phyloP scores from a whole-genome alignment of 1,140 invertebrate species.

The Homarus americanus region DNA sequence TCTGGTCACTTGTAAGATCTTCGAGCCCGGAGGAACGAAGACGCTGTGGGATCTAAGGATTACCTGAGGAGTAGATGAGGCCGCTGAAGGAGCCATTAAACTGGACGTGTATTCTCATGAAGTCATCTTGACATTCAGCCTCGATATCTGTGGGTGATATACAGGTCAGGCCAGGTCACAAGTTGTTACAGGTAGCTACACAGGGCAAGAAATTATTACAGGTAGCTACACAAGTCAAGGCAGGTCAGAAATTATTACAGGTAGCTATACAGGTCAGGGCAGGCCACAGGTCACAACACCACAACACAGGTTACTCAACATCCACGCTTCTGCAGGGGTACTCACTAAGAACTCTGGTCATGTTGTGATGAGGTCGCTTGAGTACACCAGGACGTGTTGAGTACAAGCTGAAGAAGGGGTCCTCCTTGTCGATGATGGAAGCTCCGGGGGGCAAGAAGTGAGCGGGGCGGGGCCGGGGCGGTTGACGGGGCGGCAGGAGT shows the following conservation, averaged over 20 bases:
- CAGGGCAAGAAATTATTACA: background rate
- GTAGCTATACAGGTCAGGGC: background rate
- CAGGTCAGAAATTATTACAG: background rate
- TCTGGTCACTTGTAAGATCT: no score
- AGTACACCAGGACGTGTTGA: background rate
- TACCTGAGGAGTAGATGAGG: slow-evolving; percentile 92
- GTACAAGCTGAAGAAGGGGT: background rate
- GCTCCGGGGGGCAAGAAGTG: background rate
- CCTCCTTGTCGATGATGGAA: background rate
- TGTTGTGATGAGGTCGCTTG: background rate
- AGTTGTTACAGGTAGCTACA: background rate
- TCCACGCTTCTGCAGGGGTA: background rate
- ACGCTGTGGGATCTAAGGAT: slow-evolving; percentile 50
- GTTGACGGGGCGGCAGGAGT: background rate
- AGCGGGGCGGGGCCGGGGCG: background rate
- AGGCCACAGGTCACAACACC: no score
- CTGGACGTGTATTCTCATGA: slow-evolving; percentile 94
- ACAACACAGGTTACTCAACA: background rate
- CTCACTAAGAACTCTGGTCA: slow-evolving; percentile 1
- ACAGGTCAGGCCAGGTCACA: background rate
- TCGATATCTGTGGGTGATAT: slow-evolving; percentile 87
- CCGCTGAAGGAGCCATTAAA: slow-evolving; percentile 95
- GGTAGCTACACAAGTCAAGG: background rate
- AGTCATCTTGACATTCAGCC: slow-evolving; percentile 96
- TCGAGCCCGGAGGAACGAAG: background rate